A percentile compares a stretch with the other conserved stretches of the same genome.
phyloP scores from a whole-genome alignment of 2,797 vertebrate genomes.

The Manis crassicaudata region DNA sequence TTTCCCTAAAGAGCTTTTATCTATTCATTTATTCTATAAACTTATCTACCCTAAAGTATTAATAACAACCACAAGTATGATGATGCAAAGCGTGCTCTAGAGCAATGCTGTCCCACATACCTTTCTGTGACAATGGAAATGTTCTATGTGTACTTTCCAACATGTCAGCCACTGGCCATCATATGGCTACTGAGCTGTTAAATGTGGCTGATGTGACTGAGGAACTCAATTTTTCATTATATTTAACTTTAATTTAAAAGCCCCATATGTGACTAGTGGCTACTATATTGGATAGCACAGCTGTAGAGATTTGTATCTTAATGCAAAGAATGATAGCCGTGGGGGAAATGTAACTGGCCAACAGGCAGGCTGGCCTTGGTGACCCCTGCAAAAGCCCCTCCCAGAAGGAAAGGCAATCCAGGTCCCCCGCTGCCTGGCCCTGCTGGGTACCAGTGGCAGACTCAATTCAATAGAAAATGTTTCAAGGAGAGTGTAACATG shows the following conservation, averaged over 20 bases:
- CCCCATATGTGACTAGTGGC: neutral
- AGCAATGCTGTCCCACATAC: neutral
- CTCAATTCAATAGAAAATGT: neutral
- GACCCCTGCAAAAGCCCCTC: neutral
- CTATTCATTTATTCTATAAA: neutral
- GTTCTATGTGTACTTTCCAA: neutral
- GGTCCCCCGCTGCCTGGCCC: too few relatives aligned
- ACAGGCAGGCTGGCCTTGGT: neutral
- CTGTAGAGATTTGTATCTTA: constrained; percentile 13
- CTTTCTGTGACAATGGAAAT: neutral
- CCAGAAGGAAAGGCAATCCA: neutral
- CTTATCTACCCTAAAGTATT: neutral
- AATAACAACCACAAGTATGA: neutral
- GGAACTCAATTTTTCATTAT: neutral
- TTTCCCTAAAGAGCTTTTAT: neutral
- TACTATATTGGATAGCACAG: neutral
- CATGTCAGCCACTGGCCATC: neutral
- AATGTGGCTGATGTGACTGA: neutral
- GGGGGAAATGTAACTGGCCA: neutral
- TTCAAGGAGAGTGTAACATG: neutral
- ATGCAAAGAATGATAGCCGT: neutral
- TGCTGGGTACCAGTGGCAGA: neutral
- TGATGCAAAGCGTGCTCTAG: neutral
- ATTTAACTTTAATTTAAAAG: neutral
- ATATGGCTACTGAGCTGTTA: neutral